Percentiles rank a stretch among this genome's conserved stretches.
phyloP scores from a whole-genome alignment of 2,113 vertebrate species.

The Ardeotis arabs region DNA sequence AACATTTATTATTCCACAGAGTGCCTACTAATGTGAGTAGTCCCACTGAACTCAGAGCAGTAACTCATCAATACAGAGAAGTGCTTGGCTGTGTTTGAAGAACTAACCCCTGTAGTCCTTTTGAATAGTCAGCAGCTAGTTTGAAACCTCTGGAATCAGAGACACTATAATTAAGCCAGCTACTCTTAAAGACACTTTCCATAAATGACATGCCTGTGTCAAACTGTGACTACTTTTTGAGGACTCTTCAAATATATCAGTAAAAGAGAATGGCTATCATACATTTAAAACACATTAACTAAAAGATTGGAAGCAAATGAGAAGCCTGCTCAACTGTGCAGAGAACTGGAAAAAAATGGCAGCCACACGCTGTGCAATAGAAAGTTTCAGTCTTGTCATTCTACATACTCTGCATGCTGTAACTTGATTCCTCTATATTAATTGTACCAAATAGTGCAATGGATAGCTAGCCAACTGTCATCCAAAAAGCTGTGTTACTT shows the following conservation, averaged over 20 bases:
- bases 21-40: not conserved
- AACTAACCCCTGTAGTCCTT: not conserved
- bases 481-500: not conserved
- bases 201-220: not conserved
- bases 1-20: not conserved
- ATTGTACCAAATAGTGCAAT: not conserved
- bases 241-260: not conserved
- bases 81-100: not conserved
- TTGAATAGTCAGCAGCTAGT: not conserved
- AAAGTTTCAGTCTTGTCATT: not conserved
- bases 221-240: not conserved
- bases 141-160: not conserved
- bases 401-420: not conserved
- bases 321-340: not conserved
- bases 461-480: not conserved
- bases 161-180: not conserved
- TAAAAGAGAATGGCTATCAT: not conserved
- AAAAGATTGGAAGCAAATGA: not conserved
- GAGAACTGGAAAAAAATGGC: not conserved
- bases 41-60: not conserved
- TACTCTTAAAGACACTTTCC: not conserved
- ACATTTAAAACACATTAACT: not conserved
- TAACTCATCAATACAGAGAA: not conserved
- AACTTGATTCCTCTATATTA: not conserved
- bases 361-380: accelerated